phyloP scores from a whole-genome alignment of 1,140 invertebrate genomes.

The Pogonomyrmex californicus region DNA sequence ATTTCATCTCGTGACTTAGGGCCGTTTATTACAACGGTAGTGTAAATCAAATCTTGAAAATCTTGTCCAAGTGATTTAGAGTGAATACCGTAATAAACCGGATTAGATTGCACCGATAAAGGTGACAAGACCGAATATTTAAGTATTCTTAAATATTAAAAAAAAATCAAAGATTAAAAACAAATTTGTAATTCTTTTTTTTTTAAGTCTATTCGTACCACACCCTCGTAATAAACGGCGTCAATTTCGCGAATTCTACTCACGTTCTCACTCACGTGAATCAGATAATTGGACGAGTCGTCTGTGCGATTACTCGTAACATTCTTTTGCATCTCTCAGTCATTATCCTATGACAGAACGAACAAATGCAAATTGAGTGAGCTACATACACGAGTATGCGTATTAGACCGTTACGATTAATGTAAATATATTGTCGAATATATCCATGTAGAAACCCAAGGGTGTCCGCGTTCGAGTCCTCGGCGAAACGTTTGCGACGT shows the following conservation, averaged over 20 bases:
- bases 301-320: neutral
- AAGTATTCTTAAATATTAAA: neutral
- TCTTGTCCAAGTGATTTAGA: neutral
- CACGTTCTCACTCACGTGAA: neutral
- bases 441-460: conserved; percentile 60
- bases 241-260: neutral
- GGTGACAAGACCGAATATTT: neutral
- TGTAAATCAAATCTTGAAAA: conserved; percentile 1
- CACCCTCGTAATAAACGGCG: neutral
- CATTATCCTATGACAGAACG: conserved; percentile 52
- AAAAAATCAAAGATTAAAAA: neutral
- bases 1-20: conserved; percentile 7
- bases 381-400: conserved; percentile 71
- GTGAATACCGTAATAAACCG: neutral
- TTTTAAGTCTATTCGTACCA: neutral
- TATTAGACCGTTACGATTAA: conserved; percentile 77
- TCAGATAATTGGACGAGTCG: conserved; percentile 27
- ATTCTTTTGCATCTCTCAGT: conserved; percentile 11
- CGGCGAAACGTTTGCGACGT: conserved; percentile 20
- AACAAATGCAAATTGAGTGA: conserved; percentile 70
- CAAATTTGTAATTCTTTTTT: neutral
- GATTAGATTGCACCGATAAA: neutral
- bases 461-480: conserved; percentile 39
- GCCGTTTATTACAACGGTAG: neutral
- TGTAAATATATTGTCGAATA: conserved; percentile 81